Base-by-base conservation (phyloP, 2,888 invertebrate genomes). In the Anticlea derivata region DNA sequence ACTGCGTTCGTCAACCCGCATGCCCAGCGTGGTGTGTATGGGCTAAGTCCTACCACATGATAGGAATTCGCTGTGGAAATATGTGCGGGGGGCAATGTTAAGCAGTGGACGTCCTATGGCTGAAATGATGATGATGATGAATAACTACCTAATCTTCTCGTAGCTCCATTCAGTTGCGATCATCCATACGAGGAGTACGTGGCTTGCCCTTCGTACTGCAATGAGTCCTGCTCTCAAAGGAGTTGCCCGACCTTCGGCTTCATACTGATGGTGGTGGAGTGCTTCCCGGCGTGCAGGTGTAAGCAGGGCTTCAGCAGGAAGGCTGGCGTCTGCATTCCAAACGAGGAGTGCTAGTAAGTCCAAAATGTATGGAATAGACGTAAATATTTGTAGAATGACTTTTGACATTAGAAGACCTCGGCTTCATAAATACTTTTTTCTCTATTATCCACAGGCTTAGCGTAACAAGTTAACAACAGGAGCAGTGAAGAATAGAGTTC, bases 91-190 rank as follows among this genome's bases (percentile, higher is more conserved):
- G n/a, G n/a, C n/a, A n/a, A n/a, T n/a, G n/a, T n/a, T n/a, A n/a
- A n/a, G n/a, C n/a, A n/a, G n/a, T n/a, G n/a, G n/a, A n/a, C n/a
- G n/a, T n/a, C n/a, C n/a, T n/a, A n/a, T n/a, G n/a, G n/a, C n/a
- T n/a, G n/a, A n/a, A n/a, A n/a, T n/a, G n/a, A n/a, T n/a, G n/a
- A n/a, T n/a, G n/a, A 4, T 17, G 17, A 3, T 3, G 4, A 17
- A 17, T 17, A 17, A 17, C 4, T 17, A 4, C 4, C 2, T 22
- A 7, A 1, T 20, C 33, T 35, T 38, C 41, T 51, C 45, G 0
- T 64, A 80, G 80, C 72, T 27, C 64, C 75, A 2, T 80, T 80
- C 45, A n/a, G 44, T 20, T 81, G 80, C 35, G 17, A 45, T 1
- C 41, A 58, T 7, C 56, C 48, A 0, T 65, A 78, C 30, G 77